phyloP scores from a whole-genome alignment of 2,888 invertebrate genomes.

The Callinectes sapidus region DNA sequence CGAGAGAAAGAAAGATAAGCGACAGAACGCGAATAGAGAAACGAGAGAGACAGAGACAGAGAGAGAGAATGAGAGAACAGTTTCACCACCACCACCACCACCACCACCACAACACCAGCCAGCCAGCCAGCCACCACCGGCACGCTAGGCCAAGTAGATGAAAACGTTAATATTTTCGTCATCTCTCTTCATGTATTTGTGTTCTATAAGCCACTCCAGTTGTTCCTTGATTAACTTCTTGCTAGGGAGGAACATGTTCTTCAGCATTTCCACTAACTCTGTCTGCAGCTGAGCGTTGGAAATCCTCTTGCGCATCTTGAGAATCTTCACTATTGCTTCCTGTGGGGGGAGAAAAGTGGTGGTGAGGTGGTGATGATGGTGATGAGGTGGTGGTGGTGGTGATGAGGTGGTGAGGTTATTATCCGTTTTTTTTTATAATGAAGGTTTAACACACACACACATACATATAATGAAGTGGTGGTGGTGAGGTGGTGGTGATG shows the following conservation, averaged over 20 bases:
- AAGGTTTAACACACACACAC: no score
- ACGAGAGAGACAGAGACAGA: background rate
- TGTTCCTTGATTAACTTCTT: constrained; percentile 99
- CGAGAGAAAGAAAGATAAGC: no score
- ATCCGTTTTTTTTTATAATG: no score
- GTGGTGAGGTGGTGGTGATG: no score
- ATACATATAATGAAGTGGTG: no score
- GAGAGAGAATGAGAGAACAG: background rate
- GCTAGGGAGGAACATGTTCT: constrained; percentile 99
- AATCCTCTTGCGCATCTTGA: constrained; percentile 97
- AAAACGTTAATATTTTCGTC: constrained; percentile 98
- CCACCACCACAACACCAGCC: no score
- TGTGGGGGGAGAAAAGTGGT: constrained; percentile 25
- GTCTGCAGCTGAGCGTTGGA: constrained; percentile 94
- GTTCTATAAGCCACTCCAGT: constrained; percentile 99
- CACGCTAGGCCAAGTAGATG: constrained; percentile 92
- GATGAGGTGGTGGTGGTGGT: background rate
- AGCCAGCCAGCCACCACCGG: background rate
- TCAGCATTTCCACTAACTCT: constrained; percentile 97
- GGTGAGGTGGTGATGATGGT: background rate
- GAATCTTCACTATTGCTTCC: constrained; percentile 99
- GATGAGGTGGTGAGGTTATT: no score
- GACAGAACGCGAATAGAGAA: no score
- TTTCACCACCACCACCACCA: no score
- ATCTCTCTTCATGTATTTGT: constrained; percentile 97